Evolutionary conservation across 1,140 invertebrate species (phyloP).

Genomic region (Drosophila kurseongensis): DNA sequence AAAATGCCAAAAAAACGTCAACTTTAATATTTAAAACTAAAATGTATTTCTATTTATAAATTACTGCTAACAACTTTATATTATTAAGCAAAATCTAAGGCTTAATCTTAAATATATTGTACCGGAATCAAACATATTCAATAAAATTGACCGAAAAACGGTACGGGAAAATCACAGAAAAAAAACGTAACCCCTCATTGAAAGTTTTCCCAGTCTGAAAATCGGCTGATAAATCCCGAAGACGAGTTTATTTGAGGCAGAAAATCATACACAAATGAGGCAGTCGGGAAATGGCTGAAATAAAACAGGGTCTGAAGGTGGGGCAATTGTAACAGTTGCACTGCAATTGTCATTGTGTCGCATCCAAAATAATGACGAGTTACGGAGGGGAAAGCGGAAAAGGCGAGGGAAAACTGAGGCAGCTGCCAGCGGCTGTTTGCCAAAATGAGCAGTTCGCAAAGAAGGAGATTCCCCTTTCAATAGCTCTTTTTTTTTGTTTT

Average conservation of each 20-base stretch:
- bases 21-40: too few species aligned
- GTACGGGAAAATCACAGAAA: too few species aligned
- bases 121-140: too few species aligned
- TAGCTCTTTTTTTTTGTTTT: background rate
- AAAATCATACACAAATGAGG: slow-evolving; percentile 9
- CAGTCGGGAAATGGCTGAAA: slow-evolving; percentile 5
- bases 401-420: slow-evolving; percentile 10
- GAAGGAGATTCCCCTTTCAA: background rate
- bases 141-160: too few species aligned
- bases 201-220: background rate
- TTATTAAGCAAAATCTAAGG: too few species aligned
- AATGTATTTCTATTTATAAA: too few species aligned
- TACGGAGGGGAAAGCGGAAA: background rate
- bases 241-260: slow-evolving; percentile 7
- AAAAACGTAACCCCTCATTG: background rate
- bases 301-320: background rate
- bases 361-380: slow-evolving; percentile 49
- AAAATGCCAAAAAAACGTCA: background rate
- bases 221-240: slow-evolving; percentile 1
- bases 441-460: slow-evolving; percentile 54
- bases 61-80: too few species aligned
- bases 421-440: slow-evolving; percentile 56
- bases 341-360: slow-evolving; percentile 69
- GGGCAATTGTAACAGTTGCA: slow-evolving; percentile 53
- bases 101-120: too few species aligned